Evolutionary conservation across 2,113 vertebrate genomes (phyloP), one percentile per base, ranked within the genome.

Genomic region (Hemiprocne comata): DNA sequence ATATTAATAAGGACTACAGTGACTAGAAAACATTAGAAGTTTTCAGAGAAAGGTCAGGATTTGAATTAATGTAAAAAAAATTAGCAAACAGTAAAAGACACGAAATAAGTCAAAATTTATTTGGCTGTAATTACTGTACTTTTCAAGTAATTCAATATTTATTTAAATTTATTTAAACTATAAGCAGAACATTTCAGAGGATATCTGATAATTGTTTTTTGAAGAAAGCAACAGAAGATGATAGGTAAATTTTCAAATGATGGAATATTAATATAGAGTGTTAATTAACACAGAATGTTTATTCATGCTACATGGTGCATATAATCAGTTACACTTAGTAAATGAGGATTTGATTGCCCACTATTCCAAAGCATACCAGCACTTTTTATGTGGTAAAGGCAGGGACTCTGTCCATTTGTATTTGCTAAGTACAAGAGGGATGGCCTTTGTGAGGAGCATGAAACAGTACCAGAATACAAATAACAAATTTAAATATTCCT

Each of bases 261-360:
- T 83, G 51, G 44, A 71, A 87, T 82, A 78, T 23, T 71, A 57
- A 89, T 60, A 85, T 15, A 81, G 55, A 55, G 13, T 57, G 44
- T 87, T 94, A 67, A 89, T 88, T 87, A 91, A 76, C 28, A 93
- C 25, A 71, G 17, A 71, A 34, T 67, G 40, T 62, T 94, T 84
- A 71, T 89, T 81, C 38, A 5, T 77, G 69, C 72, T 95, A 73
- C 40, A 34, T 15, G 42, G 54, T 73, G 83, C 82, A 70, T 76
- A 67, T 64, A 88, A 80, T 81, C 70, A 71, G 33, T 80, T 83
- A 55, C 66, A 62, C 24, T 84, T 64, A 44, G 36, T 81, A 93
- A 93, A 93, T 78, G 70, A 74, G n/a, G 34, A 55, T 81, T 92
- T 82, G 80, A 89, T 74, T 89, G 82, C 46, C 61, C 62, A 23